A percentile compares a stretch with the other conserved stretches of the same genome.
Evolutionary conservation across 2,113 vertebrate species (phyloP).

Genomic region (Leptobrachium leishanense): DNA sequence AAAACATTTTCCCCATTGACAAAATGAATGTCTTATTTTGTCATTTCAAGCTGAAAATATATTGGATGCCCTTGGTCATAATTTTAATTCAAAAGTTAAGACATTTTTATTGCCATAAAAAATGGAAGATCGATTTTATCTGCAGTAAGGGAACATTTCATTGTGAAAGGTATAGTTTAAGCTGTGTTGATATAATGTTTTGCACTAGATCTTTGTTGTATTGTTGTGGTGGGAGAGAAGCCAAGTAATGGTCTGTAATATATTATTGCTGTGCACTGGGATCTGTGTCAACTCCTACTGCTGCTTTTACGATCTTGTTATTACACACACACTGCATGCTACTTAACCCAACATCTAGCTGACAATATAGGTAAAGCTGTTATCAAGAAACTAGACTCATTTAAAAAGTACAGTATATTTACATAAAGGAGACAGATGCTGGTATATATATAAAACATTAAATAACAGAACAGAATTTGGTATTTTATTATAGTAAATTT

Average conservation of each 20-base stretch:
- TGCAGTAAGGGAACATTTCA: constrained; percentile 49
- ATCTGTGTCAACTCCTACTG: constrained; percentile 44
- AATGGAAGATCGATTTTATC: constrained; percentile 50
- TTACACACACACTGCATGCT: too few relatives aligned
- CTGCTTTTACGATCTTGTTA: constrained; percentile 40
- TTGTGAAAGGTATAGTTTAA: constrained; percentile 49
- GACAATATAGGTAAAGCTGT: too few relatives aligned
- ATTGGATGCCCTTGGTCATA: constrained; percentile 48
- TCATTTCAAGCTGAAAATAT: constrained; percentile 46
- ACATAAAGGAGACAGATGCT: too few relatives aligned
- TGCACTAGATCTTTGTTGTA: constrained; percentile 47
- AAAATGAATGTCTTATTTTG: constrained; percentile 50
- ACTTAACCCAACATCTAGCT: too few relatives aligned
- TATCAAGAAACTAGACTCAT: too few relatives aligned
- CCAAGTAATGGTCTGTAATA: constrained; percentile 50
- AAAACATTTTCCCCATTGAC: constrained; percentile 26
- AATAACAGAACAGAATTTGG: too few relatives aligned
- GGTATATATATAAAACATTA: too few relatives aligned
- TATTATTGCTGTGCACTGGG: constrained; percentile 43
- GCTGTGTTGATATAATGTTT: constrained; percentile 48
- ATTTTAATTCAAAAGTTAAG: constrained; percentile 49
- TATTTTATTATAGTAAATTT: too few relatives aligned
- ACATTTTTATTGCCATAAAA: constrained; percentile 50
- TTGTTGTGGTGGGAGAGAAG: constrained; percentile 48
- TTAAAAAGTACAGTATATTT: too few relatives aligned